A percentile compares a stretch with the other conserved stretches of the same genome.
phyloP scores from a whole-genome alignment of 2,888 invertebrate genomes.

The Apamea epomidion region DNA sequence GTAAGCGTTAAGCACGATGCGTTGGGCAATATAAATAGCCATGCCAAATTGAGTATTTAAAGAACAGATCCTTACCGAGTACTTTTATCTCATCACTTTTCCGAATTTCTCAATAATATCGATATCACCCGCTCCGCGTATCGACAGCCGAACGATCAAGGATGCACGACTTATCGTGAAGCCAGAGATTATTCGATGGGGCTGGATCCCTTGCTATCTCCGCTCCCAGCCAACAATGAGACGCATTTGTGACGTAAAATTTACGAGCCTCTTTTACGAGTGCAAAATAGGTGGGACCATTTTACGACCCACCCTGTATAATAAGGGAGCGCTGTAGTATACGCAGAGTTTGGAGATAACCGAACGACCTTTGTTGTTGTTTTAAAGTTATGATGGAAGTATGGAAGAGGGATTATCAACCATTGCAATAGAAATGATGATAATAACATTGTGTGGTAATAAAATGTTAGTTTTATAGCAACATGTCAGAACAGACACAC shows the following conservation, averaged over 20 bases:
- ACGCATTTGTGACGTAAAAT: slow-evolving; percentile 86
- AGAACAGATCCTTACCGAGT: background rate
- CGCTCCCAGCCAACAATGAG: slow-evolving; percentile 80
- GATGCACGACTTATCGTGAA: slow-evolving; percentile 75
- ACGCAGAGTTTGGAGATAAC: slow-evolving; percentile 61
- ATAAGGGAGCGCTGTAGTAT: slow-evolving; percentile 76
- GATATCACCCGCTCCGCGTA: slow-evolving; percentile 22
- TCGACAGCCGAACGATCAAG: slow-evolving; percentile 57
- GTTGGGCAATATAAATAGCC: background rate
- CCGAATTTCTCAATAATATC: slow-evolving; percentile 28
- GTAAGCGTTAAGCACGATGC: background rate
- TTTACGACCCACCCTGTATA: slow-evolving; percentile 85
- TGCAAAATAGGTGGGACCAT: slow-evolving; percentile 87
- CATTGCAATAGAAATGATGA: slow-evolving; percentile 22
- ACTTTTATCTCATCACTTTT: background rate
- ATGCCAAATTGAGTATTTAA: background rate
- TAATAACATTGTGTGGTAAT: slow-evolving; percentile 11
- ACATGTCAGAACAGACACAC: slow-evolving; percentile 34
- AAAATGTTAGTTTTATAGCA: slow-evolving; percentile 24
- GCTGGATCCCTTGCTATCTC: slow-evolving; percentile 75
- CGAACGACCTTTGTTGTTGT: slow-evolving; percentile 13
- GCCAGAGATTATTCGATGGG: slow-evolving; percentile 73
- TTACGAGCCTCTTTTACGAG: slow-evolving; percentile 88
- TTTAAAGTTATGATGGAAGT: slow-evolving; percentile 19
- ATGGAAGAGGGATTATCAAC: slow-evolving; percentile 9